Evolutionary conservation across 2,113 vertebrate genomes (phyloP), one percentile per base, ranked within the genome.

Genomic region (Rhipidura dahli): DNA sequence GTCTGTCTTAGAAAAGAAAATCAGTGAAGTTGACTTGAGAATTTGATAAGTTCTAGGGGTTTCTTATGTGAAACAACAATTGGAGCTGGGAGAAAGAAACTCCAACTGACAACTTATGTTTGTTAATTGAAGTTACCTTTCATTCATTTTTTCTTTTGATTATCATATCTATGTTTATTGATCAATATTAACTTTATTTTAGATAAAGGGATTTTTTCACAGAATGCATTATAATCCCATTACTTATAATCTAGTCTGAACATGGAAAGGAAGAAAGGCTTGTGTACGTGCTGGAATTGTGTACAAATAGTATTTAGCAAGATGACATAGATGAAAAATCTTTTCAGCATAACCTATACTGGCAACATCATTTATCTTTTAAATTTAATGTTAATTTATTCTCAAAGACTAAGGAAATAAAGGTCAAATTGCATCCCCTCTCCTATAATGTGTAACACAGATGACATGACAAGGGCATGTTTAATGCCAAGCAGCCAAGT

Each of bases 61-160:
- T 77, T 59, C 19, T 72, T 81, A 35, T 19, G 6, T 3, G 2
- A 6, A 77, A 19, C 4, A 35, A 10, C 0, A 5, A 13, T 14
- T 6, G 21, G 7, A 56, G 5, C 5, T 54, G 10, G 22, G 19
- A 88, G 45, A 61, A 83, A 49, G 8, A 80, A 77, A 69, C 77
- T 33, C 5, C 10, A 65, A 56, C 3, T 56, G 40, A 10, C 13
- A 60, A 23, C 0, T 6, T 40, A 9, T 10, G 2, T 59, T 66
- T 81, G 7, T 45, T 81, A 80, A 57, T 11, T 77, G 39, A 61
- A n/a, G 8, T 21, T 72, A 47, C 3, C 37, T 13, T 70, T 57
- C 4, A 45, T 79, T 80, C 12, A 6, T 79, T 82, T 54, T 35
- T 5, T 28, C 3, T 50, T 92, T 75, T 47, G 13, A 22, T 75